Conservation (phyloP, 2,888 invertebrate species). For the Synergus itoensis region DNA sequence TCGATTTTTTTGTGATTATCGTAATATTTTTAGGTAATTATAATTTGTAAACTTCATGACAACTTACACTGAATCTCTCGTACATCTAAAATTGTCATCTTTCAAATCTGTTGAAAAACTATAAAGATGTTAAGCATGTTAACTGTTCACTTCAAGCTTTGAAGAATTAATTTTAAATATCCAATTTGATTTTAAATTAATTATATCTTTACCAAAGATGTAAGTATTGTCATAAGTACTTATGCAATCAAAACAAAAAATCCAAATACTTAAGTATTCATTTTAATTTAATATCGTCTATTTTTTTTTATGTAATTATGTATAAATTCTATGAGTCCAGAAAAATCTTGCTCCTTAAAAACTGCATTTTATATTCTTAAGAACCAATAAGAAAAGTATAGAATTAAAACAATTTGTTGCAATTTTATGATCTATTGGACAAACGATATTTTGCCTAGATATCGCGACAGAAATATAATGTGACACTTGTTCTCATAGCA, state of each 20-base stretch:
- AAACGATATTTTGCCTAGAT: conserved; percentile 13
- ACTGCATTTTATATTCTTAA: too few species aligned
- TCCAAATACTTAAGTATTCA: neutral
- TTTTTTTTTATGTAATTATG: neutral
- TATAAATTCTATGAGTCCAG: neutral
- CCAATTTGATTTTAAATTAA: neutral
- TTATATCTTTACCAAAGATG: neutral
- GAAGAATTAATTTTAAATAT: neutral
- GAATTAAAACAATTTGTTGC: neutral
- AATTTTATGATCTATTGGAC: neutral
- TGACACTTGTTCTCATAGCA: conserved; percentile 40
- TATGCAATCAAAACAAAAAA: neutral
- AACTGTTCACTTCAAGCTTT: neutral
- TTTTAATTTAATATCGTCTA: neutral
- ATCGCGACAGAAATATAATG: conserved; percentile 11
- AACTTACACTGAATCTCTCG: neutral
- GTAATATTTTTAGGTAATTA: neutral
- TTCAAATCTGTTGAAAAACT: neutral
- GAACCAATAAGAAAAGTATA: neutral
- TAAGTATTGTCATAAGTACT: neutral
- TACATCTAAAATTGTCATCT: neutral
- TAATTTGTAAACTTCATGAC: neutral
- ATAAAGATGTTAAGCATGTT: conserved; percentile 8
- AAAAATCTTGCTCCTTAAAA: neutral
- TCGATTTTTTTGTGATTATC: neutral